These are phyloP conservation scores for Eupithecia subumbrata DNA, from an alignment of 2,888 invertebrate genomes.

Conservation along the genomic window DNA sequence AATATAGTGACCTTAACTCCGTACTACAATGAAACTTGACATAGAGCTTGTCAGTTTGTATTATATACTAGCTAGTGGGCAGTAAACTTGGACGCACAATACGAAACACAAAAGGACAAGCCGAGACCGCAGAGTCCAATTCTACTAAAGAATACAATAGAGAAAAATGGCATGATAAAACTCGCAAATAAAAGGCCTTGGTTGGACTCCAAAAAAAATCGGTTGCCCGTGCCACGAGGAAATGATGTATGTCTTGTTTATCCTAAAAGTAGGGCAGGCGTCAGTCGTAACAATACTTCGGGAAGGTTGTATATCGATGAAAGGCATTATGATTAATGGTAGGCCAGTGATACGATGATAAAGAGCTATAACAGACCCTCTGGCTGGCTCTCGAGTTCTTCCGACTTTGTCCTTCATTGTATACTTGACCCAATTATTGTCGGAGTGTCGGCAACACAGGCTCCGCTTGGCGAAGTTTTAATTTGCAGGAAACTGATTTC, in stretches of 20 bases:
- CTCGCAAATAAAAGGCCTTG: conserved; percentile 36
- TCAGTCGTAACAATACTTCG: conserved; percentile 55
- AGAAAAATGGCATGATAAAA: conserved; percentile 39
- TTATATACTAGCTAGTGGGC: conserved; percentile 18
- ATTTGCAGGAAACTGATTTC: conserved; percentile 61
- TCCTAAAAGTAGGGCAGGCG: conserved; percentile 54
- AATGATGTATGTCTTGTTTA: conserved; percentile 61
- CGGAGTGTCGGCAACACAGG: conserved; percentile 61
- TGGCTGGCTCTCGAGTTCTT: conserved; percentile 51
- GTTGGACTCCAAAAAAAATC: conserved; percentile 37
- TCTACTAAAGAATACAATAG: conserved; percentile 41
- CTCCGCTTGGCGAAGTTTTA: conserved; percentile 57
- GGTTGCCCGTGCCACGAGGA: conserved; percentile 41
- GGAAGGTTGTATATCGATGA: conserved; percentile 62
- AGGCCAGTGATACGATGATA: conserved; percentile 68
- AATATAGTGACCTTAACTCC: not conserved
- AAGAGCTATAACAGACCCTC: conserved; percentile 62
- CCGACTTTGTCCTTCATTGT: conserved; percentile 64
- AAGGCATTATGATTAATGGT: conserved; percentile 68
- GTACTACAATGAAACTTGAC: not conserved
- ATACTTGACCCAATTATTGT: conserved; percentile 76
- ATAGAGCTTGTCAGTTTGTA: conserved; percentile 1
- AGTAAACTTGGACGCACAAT: conserved; percentile 27
- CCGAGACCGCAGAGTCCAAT: conserved; percentile 37
- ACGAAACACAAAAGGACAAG: conserved; percentile 33